Conservation (phyloP, 2,113 vertebrate species). For the Erythrocebus patas region DNA sequence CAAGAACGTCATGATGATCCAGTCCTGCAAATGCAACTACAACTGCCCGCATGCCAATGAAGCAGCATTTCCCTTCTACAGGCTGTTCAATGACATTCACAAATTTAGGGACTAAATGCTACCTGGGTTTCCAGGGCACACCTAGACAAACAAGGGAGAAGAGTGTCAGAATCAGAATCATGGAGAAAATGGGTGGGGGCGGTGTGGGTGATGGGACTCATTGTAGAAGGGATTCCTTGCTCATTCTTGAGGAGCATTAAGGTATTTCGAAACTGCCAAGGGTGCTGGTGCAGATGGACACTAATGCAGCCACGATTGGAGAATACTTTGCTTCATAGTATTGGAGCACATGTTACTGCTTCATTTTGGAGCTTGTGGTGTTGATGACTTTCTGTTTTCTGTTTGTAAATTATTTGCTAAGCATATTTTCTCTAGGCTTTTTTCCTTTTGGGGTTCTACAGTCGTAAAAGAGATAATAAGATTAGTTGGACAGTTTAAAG, state of each 20-base stretch:
- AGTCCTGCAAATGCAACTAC: constrained; percentile 97
- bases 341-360: constrained; percentile 94
- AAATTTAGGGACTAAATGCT: constrained; percentile 95
- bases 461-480: constrained; percentile 57
- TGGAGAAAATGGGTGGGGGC: constrained; percentile 65
- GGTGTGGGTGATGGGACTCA: constrained; percentile 71
- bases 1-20: constrained; percentile 98
- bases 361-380: constrained; percentile 96
- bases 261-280: constrained; percentile 80
- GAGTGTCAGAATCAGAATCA: constrained; percentile 48
- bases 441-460: constrained; percentile 65
- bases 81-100: constrained; percentile 98
- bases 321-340: constrained; percentile 95
- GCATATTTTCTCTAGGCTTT: constrained; percentile 69
- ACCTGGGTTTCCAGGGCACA: constrained; percentile 4
- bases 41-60: constrained; percentile 93
- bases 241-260: constrained; percentile 78
- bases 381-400: constrained; percentile 88
- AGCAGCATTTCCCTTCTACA: constrained; percentile 94
- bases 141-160: constrained; percentile 58
- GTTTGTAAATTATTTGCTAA: constrained; percentile 88
- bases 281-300: constrained; percentile 91
- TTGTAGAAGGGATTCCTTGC: constrained; percentile 80
- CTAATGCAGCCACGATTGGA: constrained; percentile 85
- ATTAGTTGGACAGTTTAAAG: constrained; percentile 51